Percentiles rank a stretch among this genome's conserved stretches.
Conservation (phyloP, 1,140 invertebrate genomes). For the Scaptomyza hsui region DNA sequence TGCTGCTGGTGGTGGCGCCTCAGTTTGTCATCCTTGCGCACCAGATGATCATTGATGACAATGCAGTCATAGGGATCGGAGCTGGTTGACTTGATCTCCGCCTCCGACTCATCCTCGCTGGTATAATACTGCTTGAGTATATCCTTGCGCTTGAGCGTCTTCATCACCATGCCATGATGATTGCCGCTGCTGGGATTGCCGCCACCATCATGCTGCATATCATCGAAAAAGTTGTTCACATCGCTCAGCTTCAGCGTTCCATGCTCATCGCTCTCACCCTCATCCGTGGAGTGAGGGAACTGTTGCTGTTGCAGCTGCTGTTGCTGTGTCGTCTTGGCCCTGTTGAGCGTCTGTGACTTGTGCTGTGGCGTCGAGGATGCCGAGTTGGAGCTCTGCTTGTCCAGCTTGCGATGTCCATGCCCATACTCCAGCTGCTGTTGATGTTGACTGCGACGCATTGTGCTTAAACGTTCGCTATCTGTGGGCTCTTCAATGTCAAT, state of each 20-base stretch:
- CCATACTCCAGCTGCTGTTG: conserved; percentile 39
- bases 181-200: conserved; percentile 72
- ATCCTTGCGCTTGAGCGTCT: conserved; percentile 88
- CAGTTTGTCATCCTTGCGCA: conserved; percentile 85
- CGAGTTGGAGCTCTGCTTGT: conserved; percentile 51
- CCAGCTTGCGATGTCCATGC: conserved; percentile 57
- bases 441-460: conserved; percentile 63
- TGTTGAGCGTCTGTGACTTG: conserved; percentile 61
- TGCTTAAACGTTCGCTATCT: conserved; percentile 68
- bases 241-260: conserved; percentile 79
- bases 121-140: conserved; percentile 89
- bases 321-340: conserved; percentile 46
- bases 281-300: conserved; percentile 71
- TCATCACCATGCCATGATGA: conserved; percentile 86
- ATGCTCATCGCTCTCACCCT: conserved; percentile 80
- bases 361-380: conserved; percentile 42
- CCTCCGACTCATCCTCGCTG: conserved; percentile 81
- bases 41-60: conserved; percentile 89
- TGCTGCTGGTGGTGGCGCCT: conserved; percentile 60
- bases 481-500: conserved; percentile 80
- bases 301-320: conserved; percentile 59
- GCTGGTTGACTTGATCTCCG: conserved; percentile 86
- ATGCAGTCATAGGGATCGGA: conserved; percentile 90
- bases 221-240: conserved; percentile 82
- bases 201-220: conserved; percentile 83